These are phyloP conservation scores for Sinotaia quadrata DNA, from an alignment of 2,888 invertebrate genomes.

Conservation along the genomic window DNA sequence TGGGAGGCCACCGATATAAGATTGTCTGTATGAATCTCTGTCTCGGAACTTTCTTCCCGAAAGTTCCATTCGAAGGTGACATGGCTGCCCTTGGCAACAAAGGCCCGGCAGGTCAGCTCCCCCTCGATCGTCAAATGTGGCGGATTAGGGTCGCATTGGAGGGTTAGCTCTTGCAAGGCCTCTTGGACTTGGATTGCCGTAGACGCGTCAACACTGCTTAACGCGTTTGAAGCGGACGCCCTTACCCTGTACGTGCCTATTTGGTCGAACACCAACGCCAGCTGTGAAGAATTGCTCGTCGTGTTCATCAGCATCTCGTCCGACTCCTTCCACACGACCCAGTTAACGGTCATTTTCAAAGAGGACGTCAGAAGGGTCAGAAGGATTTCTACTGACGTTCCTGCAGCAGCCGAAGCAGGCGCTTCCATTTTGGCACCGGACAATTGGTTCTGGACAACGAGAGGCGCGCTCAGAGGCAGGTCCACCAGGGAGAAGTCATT, in stretches of 20 bases:
- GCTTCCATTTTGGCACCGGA: conserved; percentile 34
- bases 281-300: conserved; percentile 24
- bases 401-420: conserved; percentile 23
- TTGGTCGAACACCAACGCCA: conserved; percentile 42
- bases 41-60: conserved; percentile 21
- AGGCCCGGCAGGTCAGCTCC: conserved; percentile 46
- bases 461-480: conserved; percentile 3
- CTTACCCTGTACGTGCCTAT: conserved; percentile 46
- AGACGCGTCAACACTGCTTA: conserved; percentile 38
- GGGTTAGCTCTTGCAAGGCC: conserved; percentile 41
- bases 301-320: conserved; percentile 30
- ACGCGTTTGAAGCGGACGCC: conserved; percentile 41
- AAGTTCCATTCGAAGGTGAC: conserved; percentile 56
- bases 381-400: conserved; percentile 26
- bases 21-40: conserved; percentile 20
- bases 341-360: conserved; percentile 35
- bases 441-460: conserved; percentile 40
- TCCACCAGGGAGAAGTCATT: conserved; percentile 36
- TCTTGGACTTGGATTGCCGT: conserved; percentile 45
- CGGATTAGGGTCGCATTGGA: conserved; percentile 38
- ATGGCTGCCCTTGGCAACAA: conserved; percentile 52
- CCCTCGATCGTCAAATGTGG: conserved; percentile 38
- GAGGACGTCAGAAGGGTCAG: conserved; percentile 35
- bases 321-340: conserved; percentile 38
- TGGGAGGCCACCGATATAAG: conserved; percentile 34